Base-by-base conservation (phyloP, 2,113 vertebrate species). In the Myotis yumanensis region DNA sequence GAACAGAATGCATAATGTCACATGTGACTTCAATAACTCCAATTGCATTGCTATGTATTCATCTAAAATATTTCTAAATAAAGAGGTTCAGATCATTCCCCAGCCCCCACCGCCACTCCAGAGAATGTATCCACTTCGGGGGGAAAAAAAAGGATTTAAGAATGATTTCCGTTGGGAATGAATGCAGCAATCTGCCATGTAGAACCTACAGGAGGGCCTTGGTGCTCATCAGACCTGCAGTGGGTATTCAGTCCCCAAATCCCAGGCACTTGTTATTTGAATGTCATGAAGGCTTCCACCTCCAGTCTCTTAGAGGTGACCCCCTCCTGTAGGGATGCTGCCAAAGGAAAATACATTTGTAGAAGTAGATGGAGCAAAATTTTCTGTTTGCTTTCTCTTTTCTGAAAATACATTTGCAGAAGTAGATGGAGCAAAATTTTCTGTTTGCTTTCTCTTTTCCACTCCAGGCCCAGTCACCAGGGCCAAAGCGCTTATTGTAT, bases 1-100 rank as follows among this genome's bases (percentile, higher is more conserved):
- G 9, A 89, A 79, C 5, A 87, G 43, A 95, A 37, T 79, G n/a
- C 68, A 48, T 30, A 82, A 22, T 80, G 10, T n/a, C 52, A 75
- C 10, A 9, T 17, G 59, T 37, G 28, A 57, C 71, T 89, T 91
- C 22, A 84, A 0, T 2, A 87, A 64, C 5, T 86, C 9, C 89
- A 84, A 8, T 68, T 57, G 4, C 14, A 94, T 80, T 40, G 72
- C 25, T 7, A 51, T 54, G 20, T 72, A 32, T 6, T 59, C 11
- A 25, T 73, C 48, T 57, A 94, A 86, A 96, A 46, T 51, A n/a
- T 66, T 66, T 66, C 32, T n/a, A 68, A 68, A 68, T 77, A 87
- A 86, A 82, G n/a, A 48, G n/a, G 10, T 69, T 68, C 2, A 72
- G 52, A 93, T 52, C 2, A 9, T 14, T 77, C 30, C 14, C 35